phyloP scores from a whole-genome alignment of 2,888 invertebrate species.

The Latheticus oryzae region DNA sequence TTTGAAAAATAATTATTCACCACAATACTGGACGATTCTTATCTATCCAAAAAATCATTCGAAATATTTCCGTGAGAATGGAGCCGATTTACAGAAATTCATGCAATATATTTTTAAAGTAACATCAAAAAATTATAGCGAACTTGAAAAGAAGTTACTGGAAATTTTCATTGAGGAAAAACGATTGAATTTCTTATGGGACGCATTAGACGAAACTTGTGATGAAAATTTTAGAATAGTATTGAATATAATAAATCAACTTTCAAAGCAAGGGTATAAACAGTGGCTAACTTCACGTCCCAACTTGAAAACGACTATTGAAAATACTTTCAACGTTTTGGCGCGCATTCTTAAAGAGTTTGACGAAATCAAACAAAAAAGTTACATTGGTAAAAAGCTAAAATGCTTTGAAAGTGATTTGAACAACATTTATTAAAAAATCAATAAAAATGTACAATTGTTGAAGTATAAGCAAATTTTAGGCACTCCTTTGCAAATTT shows the following conservation, averaged over 20 bases:
- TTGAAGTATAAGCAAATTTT: background rate
- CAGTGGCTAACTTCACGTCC: slow-evolving; percentile 12
- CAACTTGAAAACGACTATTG: background rate
- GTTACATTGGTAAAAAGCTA: background rate
- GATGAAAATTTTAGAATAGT: background rate
- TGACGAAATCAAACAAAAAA: background rate
- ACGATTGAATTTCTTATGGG: slow-evolving; percentile 5
- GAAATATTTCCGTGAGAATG: background rate
- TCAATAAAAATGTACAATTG: background rate
- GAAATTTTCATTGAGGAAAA: background rate
- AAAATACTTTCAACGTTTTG: background rate
- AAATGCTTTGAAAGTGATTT: background rate
- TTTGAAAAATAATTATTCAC: slow-evolving; percentile 1
- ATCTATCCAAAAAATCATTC: slow-evolving; percentile 9
- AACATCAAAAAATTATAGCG: background rate
- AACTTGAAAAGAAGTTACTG: background rate
- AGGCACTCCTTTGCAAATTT: slow-evolving; percentile 5
- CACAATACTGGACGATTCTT: slow-evolving; percentile 6
- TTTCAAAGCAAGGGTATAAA: background rate
- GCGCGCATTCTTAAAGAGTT: slow-evolving; percentile 1
- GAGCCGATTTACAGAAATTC: background rate
- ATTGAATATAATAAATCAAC: background rate
- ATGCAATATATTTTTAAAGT: background rate
- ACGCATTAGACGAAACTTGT: slow-evolving; percentile 5
- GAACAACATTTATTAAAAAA: background rate